phyloP scores from a whole-genome alignment of 2,797 vertebrate genomes.

The Sebastes trivittatus region DNA sequence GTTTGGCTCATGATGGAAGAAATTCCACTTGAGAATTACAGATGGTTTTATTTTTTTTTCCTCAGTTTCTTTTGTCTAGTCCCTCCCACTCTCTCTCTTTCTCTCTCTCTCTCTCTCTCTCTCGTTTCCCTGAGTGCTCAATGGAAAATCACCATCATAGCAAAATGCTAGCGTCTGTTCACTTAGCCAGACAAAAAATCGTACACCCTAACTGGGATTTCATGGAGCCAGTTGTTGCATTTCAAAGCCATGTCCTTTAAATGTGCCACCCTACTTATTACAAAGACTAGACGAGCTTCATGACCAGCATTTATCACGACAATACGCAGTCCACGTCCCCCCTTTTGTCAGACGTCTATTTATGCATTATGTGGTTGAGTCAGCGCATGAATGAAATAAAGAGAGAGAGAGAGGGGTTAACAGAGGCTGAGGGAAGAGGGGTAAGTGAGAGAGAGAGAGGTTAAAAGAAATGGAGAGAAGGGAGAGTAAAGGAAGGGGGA shows the following conservation, averaged over 20 bases:
- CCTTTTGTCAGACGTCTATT: conserved; percentile 19
- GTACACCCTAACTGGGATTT: background rate
- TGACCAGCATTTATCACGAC: conserved; percentile 20
- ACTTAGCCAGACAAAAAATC: conserved; percentile 17
- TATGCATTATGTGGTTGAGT: conserved; percentile 34
- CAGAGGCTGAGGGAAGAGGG: background rate
- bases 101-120: conserved; percentile 38
- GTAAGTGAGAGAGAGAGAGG: background rate
- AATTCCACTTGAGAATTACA: conserved; percentile 83
- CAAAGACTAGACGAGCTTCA: background rate
- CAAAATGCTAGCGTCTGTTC: conserved; percentile 46
- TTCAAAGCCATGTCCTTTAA: background rate
- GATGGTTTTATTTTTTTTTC: conserved; percentile 72
- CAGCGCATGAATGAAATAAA: conserved; percentile 14
- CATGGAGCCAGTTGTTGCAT: background rate
- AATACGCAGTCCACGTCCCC: background rate
- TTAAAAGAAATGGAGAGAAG: conserved; percentile 8
- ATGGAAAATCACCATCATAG: conserved; percentile 84
- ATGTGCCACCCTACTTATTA: conserved; percentile 5
- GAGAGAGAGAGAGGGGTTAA: conserved; percentile 9
- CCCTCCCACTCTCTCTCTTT: conserved; percentile 64
- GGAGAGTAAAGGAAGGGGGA: conserved; percentile 40
- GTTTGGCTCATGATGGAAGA: conserved; percentile 79
- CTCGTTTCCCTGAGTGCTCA: conserved; percentile 51
- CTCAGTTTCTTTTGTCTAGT: conserved; percentile 79